A percentile compares a stretch with the other conserved stretches of the same genome.
Conservation (phyloP, 2,888 invertebrate genomes). For the Schizaphis graminum region DNA sequence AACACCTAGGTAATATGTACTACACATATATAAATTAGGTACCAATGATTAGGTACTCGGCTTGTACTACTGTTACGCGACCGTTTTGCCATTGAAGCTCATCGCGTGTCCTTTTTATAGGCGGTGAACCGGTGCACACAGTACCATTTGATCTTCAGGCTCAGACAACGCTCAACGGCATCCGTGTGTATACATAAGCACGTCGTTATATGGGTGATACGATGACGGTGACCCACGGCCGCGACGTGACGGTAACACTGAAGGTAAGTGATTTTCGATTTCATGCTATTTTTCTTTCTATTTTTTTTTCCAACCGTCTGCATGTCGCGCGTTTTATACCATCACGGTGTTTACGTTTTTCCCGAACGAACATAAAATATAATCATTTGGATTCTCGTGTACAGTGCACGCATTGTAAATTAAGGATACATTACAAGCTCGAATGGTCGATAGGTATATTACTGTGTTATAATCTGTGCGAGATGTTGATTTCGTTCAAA, state of each 20-base stretch:
- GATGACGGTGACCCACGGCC: background rate
- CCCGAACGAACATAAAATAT: background rate
- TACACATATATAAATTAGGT: background rate
- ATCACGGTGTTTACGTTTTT: background rate
- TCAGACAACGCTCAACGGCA: slow-evolving; percentile 12
- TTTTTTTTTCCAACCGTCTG: background rate
- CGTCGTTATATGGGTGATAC: background rate
- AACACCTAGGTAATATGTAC: background rate
- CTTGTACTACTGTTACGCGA: slow-evolving; percentile 29
- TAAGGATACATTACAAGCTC: background rate
- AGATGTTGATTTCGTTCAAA: background rate
- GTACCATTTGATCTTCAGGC: slow-evolving; percentile 26
- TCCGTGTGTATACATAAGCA: background rate
- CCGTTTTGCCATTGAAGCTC: background rate
- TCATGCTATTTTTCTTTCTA: background rate
- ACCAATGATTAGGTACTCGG: background rate
- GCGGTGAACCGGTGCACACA: background rate
- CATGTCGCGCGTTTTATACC: background rate
- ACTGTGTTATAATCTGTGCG: background rate
- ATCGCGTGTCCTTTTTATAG: slow-evolving; percentile 35
- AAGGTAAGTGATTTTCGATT: slow-evolving; percentile 38
- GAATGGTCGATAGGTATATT: background rate
- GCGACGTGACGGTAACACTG: background rate
- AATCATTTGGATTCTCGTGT: too few species aligned
- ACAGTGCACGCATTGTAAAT: background rate